These are phyloP conservation scores for Ataeniobius toweri DNA, from an alignment of 2,797 vertebrate species.

Conservation along the genomic window DNA sequence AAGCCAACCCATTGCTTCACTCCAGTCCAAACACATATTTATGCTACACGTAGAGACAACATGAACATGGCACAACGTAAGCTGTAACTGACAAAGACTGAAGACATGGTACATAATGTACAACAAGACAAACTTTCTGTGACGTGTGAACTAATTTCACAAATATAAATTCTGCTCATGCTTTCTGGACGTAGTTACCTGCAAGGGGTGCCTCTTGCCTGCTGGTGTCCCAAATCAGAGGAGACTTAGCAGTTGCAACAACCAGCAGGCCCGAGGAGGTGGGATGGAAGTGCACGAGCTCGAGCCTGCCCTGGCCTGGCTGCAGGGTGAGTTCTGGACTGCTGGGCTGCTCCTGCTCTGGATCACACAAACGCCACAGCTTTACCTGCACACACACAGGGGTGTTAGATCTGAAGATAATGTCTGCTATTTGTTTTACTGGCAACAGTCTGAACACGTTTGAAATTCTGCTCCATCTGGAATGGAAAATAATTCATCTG, in stretches of 20 bases:
- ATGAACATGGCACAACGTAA: slow-evolving; percentile 47
- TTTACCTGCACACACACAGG: slow-evolving; percentile 82
- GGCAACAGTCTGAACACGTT: background rate
- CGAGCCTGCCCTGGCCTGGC: slow-evolving; percentile 72
- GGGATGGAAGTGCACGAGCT: slow-evolving; percentile 89
- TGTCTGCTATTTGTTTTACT: background rate
- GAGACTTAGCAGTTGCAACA: slow-evolving; percentile 60
- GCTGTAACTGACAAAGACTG: slow-evolving; percentile 59
- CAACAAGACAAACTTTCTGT: slow-evolving; percentile 33
- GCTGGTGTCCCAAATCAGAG: slow-evolving; percentile 86
- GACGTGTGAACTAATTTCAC: slow-evolving; percentile 12
- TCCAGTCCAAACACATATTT: slow-evolving; percentile 28
- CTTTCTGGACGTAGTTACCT: slow-evolving; percentile 76
- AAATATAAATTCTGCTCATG: background rate
- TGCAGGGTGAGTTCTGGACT: slow-evolving; percentile 76
- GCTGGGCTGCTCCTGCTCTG: slow-evolving; percentile 67
- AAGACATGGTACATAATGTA: slow-evolving; percentile 47
- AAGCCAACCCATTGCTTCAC: slow-evolving; percentile 45
- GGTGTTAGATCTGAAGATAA: background rate
- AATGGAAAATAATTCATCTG: background rate
- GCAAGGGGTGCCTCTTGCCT: slow-evolving; percentile 77
- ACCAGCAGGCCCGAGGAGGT: slow-evolving; percentile 83
- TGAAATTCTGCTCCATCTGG: background rate
- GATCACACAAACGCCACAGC: slow-evolving; percentile 84
- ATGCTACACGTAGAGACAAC: slow-evolving; percentile 53